A percentile compares a stretch with the other conserved stretches of the same genome.
These are phyloP conservation scores for Thalpophila matura DNA, from an alignment of 2,888 invertebrate species.

Conservation along the genomic window DNA sequence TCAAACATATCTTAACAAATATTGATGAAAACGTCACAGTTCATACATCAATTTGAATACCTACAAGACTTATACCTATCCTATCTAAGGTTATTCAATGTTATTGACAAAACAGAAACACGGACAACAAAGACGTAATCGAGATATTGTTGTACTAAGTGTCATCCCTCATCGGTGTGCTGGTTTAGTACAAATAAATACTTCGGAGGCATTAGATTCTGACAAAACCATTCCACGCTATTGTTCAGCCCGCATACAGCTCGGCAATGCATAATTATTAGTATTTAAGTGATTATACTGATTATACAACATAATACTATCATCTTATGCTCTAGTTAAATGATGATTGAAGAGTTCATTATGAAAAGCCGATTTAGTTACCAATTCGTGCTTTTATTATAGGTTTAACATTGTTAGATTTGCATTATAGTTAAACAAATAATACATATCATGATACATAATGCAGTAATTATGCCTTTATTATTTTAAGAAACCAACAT, in stretches of 20 bases:
- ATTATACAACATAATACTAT: conserved; percentile 19
- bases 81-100: neutral
- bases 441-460: no score
- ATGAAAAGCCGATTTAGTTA: neutral
- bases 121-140: conserved; percentile 16
- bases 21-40: neutral
- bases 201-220: conserved; percentile 11
- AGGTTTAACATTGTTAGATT: no score
- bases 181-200: conserved; percentile 5
- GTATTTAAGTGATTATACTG: neutral
- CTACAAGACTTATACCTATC: neutral
- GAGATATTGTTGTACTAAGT: conserved; percentile 8
- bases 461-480: neutral
- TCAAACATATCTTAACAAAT: neutral
- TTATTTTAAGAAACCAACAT: neutral
- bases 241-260: conserved; percentile 47
- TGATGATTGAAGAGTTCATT: neutral
- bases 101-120: conserved; percentile 32
- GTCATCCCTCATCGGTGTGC: neutral
- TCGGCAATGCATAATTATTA: neutral
- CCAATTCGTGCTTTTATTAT: neutral
- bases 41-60: neutral
- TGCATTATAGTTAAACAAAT: no score
- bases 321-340: conserved; percentile 8
- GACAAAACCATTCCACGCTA: conserved; percentile 17